Base-by-base conservation (phyloP, 1,140 invertebrate genomes). In the Bombus picipes region DNA sequence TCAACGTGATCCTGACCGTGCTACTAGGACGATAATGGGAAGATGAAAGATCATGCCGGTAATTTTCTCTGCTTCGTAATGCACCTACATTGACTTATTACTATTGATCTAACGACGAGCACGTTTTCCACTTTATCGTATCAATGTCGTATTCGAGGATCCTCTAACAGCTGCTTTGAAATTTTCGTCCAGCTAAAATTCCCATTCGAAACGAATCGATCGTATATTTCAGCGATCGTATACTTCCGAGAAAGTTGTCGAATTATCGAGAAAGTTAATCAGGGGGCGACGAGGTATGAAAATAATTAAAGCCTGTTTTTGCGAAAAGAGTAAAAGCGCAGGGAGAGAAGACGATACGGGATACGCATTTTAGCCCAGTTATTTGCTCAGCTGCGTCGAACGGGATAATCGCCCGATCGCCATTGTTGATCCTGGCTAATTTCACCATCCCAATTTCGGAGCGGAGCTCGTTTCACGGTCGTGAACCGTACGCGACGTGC, bases 1-100 rank as follows among this genome's bases (percentile, higher is more conserved):
- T 43, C 75, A 28, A 22, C 82, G 65, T 59, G 75, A 84, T 84
- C 82, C 75, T 84, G 75, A 84, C 83, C 83, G 78, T 85, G 83
- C 70, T 74, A 81, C 78, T 28, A 59, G 77, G 43, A 81, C 78
- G 83, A 74, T 81, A 85, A 85, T 85, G 77, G 70, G 37, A 85
- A 81, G 68, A 85, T 80, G 83, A 81, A 85, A 81, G 83, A 85
- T 85, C 78, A 41, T 59, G 76, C 68, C 25, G 76, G 76, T 41
- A 72, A 80, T 85, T 85, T 85, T 84, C 83, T 53, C 53, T 22
- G 57, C 47, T 72, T 66, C 66, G 47, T 84, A 79, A 84, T 37
- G 53, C 76, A 5, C 47, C 62, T 34, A n/a, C 9, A n/a, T 72
- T 47, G 75, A 84, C 79, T 79, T 79, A 79, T 84, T 59, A 59